phyloP scores from a whole-genome alignment of 2,888 invertebrate species.

The Ormia ochracea region DNA sequence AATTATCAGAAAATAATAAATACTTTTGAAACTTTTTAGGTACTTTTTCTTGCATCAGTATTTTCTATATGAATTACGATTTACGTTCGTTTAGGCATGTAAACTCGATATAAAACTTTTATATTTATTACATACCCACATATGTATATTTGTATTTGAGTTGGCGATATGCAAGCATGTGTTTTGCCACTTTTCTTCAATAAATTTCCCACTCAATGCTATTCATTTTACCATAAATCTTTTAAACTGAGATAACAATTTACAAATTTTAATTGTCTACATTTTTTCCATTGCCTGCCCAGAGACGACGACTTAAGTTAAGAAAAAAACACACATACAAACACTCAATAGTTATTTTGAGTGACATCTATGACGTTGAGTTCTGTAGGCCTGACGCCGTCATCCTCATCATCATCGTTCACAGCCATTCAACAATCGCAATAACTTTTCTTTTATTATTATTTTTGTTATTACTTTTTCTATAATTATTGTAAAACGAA shows the following conservation, averaged over 20 bases:
- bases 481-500: conserved; percentile 34
- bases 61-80: too few relatives aligned
- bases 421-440: conserved; percentile 33
- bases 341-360: conserved; percentile 44
- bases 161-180: background rate
- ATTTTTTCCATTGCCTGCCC: conserved; percentile 15
- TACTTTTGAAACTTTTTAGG: too few relatives aligned
- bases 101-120: too few relatives aligned
- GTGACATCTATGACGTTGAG: conserved; percentile 56
- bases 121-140: background rate
- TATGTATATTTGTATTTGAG: background rate
- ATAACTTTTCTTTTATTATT: background rate
- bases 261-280: conserved; percentile 60
- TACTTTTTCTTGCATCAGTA: too few relatives aligned
- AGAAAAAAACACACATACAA: conserved; percentile 22
- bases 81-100: too few relatives aligned
- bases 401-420: conserved; percentile 37
- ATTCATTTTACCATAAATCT: conserved; percentile 55
- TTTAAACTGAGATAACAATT: conserved; percentile 43
- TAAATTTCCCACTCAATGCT: conserved; percentile 41
- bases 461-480: background rate
- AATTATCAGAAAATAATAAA: too few relatives aligned
- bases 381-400: conserved; percentile 56
- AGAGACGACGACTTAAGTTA: conserved; percentile 18
- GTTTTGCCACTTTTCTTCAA: background rate